Conservation (phyloP, 2,113 vertebrate genomes). For the Lipotes vexillifer region DNA sequence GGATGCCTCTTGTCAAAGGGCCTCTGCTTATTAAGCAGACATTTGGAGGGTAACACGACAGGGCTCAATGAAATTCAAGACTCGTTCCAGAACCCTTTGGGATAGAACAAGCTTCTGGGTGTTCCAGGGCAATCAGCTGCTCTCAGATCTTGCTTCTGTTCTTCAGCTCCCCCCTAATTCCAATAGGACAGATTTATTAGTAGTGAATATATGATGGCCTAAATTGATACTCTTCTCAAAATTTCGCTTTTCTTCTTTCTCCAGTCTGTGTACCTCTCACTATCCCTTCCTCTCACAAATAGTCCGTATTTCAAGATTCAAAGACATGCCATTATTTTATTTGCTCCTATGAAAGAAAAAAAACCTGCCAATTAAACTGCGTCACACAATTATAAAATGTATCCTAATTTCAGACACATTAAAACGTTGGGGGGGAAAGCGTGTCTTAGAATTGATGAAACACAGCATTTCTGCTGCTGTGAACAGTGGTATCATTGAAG, state of each 20-base stretch:
- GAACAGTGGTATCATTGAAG: not conserved
- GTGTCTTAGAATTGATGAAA: not conserved
- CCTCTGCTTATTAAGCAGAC: not conserved
- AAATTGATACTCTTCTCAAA: not conserved
- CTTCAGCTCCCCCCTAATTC: not conserved
- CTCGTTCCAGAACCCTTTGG: not conserved
- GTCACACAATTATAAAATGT: not conserved
- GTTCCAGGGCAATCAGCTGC: not conserved
- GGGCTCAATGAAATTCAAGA: not conserved
- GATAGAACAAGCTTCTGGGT: not conserved
- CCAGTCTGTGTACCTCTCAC: not conserved
- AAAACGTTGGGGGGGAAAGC: not conserved
- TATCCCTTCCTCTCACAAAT: not conserved
- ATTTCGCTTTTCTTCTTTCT: not conserved
- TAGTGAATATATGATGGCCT: not conserved
- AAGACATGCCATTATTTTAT: slow-evolving; percentile 16
- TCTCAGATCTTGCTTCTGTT: slow-evolving; percentile 7
- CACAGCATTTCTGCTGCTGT: not conserved
- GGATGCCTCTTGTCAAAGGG: not conserved
- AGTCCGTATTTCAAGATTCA: slow-evolving; percentile 8
- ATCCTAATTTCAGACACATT: not conserved
- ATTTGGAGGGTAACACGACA: not conserved
- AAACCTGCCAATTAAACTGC: not conserved
- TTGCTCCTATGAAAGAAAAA: not conserved
- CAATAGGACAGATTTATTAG: not conserved